A percentile compares a stretch with the other conserved stretches of the same genome.
These are phyloP conservation scores for Pangasius larnaudii DNA, from an alignment of 2,797 vertebrate species.

Conservation along the genomic window DNA sequence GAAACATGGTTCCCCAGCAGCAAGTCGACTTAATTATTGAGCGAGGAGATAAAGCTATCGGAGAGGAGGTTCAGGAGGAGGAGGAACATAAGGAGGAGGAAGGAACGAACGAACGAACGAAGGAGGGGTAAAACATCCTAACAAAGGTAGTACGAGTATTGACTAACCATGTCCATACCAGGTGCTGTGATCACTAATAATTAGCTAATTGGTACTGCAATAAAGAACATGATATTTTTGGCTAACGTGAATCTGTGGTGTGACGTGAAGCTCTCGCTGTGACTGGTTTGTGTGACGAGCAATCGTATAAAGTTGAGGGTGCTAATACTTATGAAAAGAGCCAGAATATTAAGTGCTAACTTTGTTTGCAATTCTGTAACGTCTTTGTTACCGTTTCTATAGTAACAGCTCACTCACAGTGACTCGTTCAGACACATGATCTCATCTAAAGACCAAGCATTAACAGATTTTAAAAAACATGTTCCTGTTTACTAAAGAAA, in stretches of 20 bases:
- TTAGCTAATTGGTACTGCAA: neutral
- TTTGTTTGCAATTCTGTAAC: neutral
- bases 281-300: neutral
- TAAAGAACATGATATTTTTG: neutral
- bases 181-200: neutral
- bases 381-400: neutral
- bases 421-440: neutral
- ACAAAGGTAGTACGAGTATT: neutral
- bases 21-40: slow-evolving; percentile 49
- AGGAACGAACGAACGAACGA: neutral
- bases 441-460: too few species aligned
- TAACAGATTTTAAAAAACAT: too few species aligned
- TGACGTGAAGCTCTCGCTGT: too few species aligned
- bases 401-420: neutral
- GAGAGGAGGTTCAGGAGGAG: slow-evolving; percentile 23
- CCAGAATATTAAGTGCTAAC: neutral
- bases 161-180: neutral
- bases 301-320: neutral
- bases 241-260: neutral
- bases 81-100: slow-evolving; percentile 29
- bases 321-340: neutral
- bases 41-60: slow-evolving; percentile 50
- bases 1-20: slow-evolving; percentile 34
- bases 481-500: too few species aligned
- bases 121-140: neutral